Conservation (phyloP, 2,797 vertebrate species). For the Rhadinocentrus ornatus region DNA sequence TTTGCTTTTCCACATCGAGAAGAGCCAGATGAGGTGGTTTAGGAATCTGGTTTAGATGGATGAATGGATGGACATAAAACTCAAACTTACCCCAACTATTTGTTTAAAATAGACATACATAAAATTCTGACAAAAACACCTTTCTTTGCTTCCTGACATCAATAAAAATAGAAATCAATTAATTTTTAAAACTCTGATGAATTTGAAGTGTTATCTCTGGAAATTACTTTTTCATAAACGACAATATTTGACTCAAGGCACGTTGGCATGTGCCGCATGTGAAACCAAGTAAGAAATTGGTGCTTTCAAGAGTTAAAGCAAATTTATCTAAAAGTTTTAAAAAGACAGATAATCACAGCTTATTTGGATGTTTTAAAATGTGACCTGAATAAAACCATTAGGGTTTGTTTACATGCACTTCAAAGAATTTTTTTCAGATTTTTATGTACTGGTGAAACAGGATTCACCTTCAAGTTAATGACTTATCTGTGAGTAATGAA, state of each 20-base stretch:
- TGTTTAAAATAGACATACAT: not conserved
- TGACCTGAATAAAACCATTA: not conserved
- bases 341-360: slow-evolving; percentile 19
- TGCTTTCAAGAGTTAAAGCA: not conserved
- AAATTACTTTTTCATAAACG: not conserved
- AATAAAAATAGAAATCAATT: not conserved
- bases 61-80: not conserved
- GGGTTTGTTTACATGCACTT: not conserved
- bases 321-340: slow-evolving; percentile 10
- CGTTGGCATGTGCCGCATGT: not conserved
- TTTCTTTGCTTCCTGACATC: not conserved
- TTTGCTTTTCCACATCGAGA: too few relatives aligned
- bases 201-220: not conserved
- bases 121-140: not conserved
- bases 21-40: too few relatives aligned
- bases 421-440: slow-evolving; percentile 14
- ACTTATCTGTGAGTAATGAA: slow-evolving; percentile 10
- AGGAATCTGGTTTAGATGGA: too few relatives aligned
- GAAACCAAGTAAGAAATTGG: slow-evolving; percentile 7
- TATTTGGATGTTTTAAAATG: not conserved
- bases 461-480: slow-evolving; percentile 24
- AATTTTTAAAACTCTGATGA: not conserved
- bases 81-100: not conserved
- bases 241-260: not conserved
- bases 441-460: slow-evolving; percentile 17